Conservation (phyloP, 2,888 invertebrate species). For the Anodontia alba region DNA sequence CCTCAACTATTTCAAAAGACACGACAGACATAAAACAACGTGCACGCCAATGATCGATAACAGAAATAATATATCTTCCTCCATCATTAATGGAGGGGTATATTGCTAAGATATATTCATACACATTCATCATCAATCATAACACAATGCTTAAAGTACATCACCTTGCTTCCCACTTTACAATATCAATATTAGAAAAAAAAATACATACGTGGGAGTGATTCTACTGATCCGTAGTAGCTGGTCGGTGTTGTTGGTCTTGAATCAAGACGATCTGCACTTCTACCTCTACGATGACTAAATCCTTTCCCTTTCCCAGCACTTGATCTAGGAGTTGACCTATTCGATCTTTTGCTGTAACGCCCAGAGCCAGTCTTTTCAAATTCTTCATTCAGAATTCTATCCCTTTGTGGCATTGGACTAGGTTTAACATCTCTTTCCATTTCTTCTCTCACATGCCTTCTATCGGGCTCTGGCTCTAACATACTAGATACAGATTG, state of each 20-base stretch:
- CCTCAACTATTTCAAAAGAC: too few species aligned
- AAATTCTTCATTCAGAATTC: conserved; percentile 42
- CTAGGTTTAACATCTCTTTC: conserved; percentile 38
- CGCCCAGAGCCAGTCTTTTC: conserved; percentile 50
- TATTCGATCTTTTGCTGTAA: conserved; percentile 61
- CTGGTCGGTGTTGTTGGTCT: conserved; percentile 64
- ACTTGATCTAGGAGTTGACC: conserved; percentile 48
- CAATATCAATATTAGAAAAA: too few species aligned
- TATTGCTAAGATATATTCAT: too few species aligned
- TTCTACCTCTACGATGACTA: conserved; percentile 64
- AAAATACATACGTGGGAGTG: conserved; percentile 62
- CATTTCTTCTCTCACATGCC: background rate
- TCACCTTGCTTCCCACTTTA: too few species aligned
- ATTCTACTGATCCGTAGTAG: conserved; percentile 61
- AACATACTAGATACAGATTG: conserved; percentile 50
- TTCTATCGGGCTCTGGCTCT: conserved; percentile 38
- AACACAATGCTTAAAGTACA: too few species aligned
- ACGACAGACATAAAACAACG: too few species aligned
- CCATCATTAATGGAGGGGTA: too few species aligned
- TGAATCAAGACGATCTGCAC: conserved; percentile 49
- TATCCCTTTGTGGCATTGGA: conserved; percentile 48
- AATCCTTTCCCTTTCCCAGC: conserved; percentile 61
- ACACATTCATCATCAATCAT: too few species aligned
- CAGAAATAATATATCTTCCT: too few species aligned
- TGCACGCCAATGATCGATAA: too few species aligned